Base-by-base conservation (phyloP, 2,113 vertebrate species). In the Sialia sialis region DNA sequence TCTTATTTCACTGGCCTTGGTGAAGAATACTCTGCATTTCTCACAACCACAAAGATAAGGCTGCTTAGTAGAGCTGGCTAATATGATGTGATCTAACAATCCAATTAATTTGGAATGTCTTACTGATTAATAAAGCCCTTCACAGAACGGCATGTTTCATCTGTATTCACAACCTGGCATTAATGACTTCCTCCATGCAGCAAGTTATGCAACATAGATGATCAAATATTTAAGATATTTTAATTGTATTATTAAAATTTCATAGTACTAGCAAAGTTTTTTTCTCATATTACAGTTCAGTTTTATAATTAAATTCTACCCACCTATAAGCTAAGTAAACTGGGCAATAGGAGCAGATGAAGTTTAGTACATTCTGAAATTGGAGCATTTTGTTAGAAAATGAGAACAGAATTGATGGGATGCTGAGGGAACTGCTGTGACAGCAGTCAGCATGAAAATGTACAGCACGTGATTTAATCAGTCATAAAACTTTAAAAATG, bases 41-140 rank as follows among this genome's bases (percentile, higher is more conserved):
- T 91, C 74, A 32, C 15, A 54, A 29, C 10, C 16, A 8, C 34
- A 63, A 69, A 49, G 51, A 78, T 72, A 84, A 84, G 39, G 32
- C 29, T 76, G 70, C 87, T 94, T 89, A 75, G 74, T 27, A 58
- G 34, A 85, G 49, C 63, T 77, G 77, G 32, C 34, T 67, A 76
- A 79, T 64, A 66, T 16, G 34, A 46, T 56, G 36, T 2, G 3
- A 93, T 73, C 63, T 85, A 94, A 76, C 77, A 95, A 80, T 79
- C 73, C 69, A 91, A 93, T 95, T 96, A 91, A 83, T 87, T 87
- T 72, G 41, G 34, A 94, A 94, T 30, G 54, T 38, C 70, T 76
- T 54, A 76, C 36, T 54, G 66, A 91, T 91, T 94, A 94, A 93
- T 51, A 93, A 93, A 70, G 39, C 21, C 32, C 67, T 73, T 73